Conservation (phyloP, 2,797 vertebrate genomes). For the Neomorphus geoffroyi region DNA sequence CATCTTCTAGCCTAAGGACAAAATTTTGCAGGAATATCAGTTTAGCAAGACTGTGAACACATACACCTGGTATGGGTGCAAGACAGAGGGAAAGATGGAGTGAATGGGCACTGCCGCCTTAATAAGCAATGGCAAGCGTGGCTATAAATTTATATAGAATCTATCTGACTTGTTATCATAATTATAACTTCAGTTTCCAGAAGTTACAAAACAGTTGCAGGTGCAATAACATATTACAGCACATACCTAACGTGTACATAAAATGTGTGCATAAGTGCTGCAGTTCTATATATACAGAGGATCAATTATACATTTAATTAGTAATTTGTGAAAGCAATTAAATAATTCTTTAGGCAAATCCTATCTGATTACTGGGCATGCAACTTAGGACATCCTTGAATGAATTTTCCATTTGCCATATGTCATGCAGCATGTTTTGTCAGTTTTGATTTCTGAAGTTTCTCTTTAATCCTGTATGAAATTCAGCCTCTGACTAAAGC, state of each 20-base stretch:
- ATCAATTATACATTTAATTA: not conserved
- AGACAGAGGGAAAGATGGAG: not conserved
- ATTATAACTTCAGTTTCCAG: not conserved
- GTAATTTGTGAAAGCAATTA: not conserved
- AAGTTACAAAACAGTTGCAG: not conserved
- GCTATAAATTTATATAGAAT: not conserved
- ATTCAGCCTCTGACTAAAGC: not conserved
- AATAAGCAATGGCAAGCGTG: not conserved
- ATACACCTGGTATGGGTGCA: accelerated
- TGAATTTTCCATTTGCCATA: not conserved
- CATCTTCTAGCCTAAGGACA: not conserved
- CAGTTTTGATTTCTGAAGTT: not conserved
- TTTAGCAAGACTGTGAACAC: not conserved
- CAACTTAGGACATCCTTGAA: not conserved
- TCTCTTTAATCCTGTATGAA: not conserved
- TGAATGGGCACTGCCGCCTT: not conserved
- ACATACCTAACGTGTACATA: accelerated
- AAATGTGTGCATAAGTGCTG: not conserved
- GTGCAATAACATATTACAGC: not conserved
- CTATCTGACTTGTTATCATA: not conserved
- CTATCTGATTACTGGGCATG: not conserved
- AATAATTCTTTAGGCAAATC: not conserved
- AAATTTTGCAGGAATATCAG: not conserved
- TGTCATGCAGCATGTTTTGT: not conserved
- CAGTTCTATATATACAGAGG: not conserved